Percentiles rank a stretch among this genome's conserved stretches.
These are phyloP conservation scores for Pseudoatta argentina DNA, from an alignment of 1,140 invertebrate genomes.

Conservation along the genomic window DNA sequence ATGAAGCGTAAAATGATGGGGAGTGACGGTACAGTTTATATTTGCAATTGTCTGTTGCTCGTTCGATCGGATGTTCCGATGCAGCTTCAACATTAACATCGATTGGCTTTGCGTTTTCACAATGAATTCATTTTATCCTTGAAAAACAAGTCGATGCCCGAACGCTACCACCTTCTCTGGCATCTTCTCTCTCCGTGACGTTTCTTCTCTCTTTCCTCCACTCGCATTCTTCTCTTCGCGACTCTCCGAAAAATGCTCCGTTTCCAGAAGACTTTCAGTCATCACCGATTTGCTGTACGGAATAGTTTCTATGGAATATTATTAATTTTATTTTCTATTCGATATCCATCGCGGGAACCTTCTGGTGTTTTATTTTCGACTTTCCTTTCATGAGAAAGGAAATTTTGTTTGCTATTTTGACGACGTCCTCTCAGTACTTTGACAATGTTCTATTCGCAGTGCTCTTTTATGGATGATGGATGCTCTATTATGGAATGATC, in stretches of 20 bases:
- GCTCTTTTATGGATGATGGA: neutral
- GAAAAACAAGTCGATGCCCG: constrained; percentile 29
- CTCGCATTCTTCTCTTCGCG: constrained; percentile 7
- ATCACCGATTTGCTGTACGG: neutral
- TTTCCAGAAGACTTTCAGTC: neutral
- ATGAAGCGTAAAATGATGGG: constrained; percentile 6
- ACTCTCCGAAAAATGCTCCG: neutral
- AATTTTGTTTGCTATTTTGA: neutral
- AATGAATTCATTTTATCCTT: constrained; percentile 35
- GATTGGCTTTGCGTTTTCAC: constrained; percentile 25
- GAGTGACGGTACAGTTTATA: constrained; percentile 12
- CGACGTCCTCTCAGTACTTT: neutral
- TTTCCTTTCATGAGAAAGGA: neutral
- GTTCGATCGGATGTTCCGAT: constrained; percentile 13
- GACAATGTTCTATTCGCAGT: neutral
- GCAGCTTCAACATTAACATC: neutral
- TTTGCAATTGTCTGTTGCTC: neutral
- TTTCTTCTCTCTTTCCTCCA: constrained; percentile 10
- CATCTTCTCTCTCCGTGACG: constrained; percentile 11
- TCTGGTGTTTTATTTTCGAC: neutral
- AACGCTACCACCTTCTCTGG: constrained; percentile 1
- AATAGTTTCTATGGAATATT: neutral
- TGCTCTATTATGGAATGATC: neutral
- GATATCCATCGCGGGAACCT: neutral
- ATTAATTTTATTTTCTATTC: neutral